phyloP scores from a whole-genome alignment of 2,888 invertebrate genomes.

The Baccha elongata region DNA sequence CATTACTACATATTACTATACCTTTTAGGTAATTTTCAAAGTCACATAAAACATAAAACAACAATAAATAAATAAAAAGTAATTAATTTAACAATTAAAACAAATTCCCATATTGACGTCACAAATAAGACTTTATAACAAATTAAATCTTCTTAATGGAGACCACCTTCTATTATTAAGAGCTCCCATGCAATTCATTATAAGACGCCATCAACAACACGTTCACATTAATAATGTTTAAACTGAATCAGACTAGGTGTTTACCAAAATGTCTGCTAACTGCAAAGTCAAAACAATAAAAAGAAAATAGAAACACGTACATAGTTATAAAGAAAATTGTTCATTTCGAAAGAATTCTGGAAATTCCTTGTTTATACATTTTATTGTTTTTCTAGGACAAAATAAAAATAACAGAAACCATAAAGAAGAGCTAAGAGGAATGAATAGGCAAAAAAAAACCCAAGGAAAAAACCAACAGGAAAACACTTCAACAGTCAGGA shows the following conservation, averaged over 20 bases:
- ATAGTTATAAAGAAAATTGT: constrained; percentile 42
- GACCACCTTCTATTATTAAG: no score
- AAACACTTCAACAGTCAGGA: not conserved
- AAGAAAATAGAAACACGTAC: constrained; percentile 5
- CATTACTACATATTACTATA: no score
- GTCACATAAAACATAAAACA: no score
- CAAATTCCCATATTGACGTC: no score
- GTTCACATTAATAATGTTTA: not conserved
- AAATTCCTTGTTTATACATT: constrained; percentile 51
- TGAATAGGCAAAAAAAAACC: not conserved
- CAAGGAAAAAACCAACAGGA: not conserved
- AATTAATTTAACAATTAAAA: no score
- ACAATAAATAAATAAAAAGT: no score
- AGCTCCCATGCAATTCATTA: not conserved
- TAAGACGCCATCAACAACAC: constrained; percentile 6
- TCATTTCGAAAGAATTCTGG: constrained; percentile 46
- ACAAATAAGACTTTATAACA: no score
- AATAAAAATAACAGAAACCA: not conserved
- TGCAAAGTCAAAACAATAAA: not conserved
- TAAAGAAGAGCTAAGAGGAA: not conserved
- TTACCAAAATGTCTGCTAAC: constrained; percentile 24
- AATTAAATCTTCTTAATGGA: no score
- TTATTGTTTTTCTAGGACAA: constrained; percentile 31
- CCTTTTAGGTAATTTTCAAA: no score
- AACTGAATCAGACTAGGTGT: constrained; percentile 34